These are phyloP conservation scores for Stenodema calcarata DNA, from an alignment of 2,888 invertebrate species.

Conservation along the genomic window DNA sequence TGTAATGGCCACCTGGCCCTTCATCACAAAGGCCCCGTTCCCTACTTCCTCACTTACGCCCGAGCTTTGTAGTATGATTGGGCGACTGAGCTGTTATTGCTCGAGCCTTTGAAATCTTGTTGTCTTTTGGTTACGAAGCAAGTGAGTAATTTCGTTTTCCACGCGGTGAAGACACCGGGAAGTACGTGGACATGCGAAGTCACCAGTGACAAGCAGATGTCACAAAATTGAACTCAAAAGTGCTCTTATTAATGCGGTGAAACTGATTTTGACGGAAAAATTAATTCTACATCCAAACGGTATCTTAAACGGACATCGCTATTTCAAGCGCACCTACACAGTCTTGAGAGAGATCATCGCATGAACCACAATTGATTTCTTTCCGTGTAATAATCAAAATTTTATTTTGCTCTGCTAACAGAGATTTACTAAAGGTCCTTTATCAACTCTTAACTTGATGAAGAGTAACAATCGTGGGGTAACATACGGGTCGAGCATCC, in stretches of 20 bases:
- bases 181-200: background rate
- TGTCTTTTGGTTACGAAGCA: background rate
- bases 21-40: constrained; percentile 31
- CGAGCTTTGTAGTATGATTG: background rate
- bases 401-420: too few relatives aligned
- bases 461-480: background rate
- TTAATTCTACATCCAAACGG: too few relatives aligned
- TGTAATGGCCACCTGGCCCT: constrained; percentile 52
- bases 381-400: too few relatives aligned
- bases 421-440: too few relatives aligned
- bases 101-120: constrained; percentile 7
- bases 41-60: constrained; percentile 32
- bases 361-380: too few relatives aligned
- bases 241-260: too few relatives aligned
- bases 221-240: too few relatives aligned
- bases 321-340: too few relatives aligned
- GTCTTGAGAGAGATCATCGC: too few relatives aligned
- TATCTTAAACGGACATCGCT: too few relatives aligned
- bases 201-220: too few relatives aligned
- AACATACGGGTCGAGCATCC: background rate
- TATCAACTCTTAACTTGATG: background rate
- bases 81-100: constrained; percentile 23
- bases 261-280: too few relatives aligned
- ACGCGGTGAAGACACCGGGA: background rate
- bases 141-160: background rate